Conservation (phyloP, 2,888 invertebrate genomes). For the Callyntrura sp. region DNA sequence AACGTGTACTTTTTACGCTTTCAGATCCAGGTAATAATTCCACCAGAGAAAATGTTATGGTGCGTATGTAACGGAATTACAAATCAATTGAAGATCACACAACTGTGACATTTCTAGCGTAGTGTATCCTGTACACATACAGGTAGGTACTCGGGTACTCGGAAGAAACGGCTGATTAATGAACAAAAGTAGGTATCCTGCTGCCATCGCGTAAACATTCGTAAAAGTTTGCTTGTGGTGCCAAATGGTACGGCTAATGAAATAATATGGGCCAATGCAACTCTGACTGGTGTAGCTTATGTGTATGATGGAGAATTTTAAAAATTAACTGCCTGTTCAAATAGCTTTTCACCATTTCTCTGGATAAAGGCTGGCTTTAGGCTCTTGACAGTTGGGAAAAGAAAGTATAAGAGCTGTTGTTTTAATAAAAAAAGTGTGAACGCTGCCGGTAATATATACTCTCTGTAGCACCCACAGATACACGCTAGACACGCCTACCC, state of each 20-base stretch:
- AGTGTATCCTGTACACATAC: too few relatives aligned
- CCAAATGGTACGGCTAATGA: too few relatives aligned
- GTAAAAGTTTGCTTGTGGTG: too few relatives aligned
- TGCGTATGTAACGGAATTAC: slow-evolving; percentile 48
- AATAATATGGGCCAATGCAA: too few relatives aligned
- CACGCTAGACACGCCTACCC: slow-evolving; percentile 26
- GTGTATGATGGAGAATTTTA: background rate
- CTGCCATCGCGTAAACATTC: background rate
- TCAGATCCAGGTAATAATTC: slow-evolving; percentile 50
- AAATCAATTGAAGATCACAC: slow-evolving; percentile 66
- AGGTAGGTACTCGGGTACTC: background rate
- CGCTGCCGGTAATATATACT: background rate
- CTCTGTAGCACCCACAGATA: slow-evolving; percentile 4
- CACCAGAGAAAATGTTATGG: slow-evolving; percentile 18
- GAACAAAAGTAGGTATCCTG: background rate
- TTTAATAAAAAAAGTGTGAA: slow-evolving; percentile 20
- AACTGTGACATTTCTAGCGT: slow-evolving; percentile 54
- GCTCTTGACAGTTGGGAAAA: too few relatives aligned
- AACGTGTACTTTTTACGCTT: slow-evolving; percentile 45
- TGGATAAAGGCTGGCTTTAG: too few relatives aligned
- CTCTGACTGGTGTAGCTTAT: too few relatives aligned
- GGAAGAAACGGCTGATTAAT: slow-evolving; percentile 31
- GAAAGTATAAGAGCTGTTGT: slow-evolving; percentile 5
- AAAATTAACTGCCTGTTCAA: too few relatives aligned
- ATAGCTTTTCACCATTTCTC: too few relatives aligned